Base-by-base conservation (phyloP, 2,888 invertebrate genomes). In the Endotricha flammealis region DNA sequence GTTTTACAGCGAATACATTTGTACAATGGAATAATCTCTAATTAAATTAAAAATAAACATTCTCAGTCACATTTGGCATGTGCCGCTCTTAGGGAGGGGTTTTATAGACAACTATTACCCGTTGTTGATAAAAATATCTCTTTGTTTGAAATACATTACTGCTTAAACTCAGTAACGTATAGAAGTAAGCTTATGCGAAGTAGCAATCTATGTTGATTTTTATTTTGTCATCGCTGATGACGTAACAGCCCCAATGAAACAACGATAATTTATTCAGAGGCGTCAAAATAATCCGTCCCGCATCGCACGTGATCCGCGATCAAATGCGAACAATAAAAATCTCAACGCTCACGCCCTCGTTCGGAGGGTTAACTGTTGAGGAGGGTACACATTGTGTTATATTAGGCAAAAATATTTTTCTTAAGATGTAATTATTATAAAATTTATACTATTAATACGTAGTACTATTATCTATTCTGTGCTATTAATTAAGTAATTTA, bases 301-400 rank as follows among this genome's bases (percentile, higher is more conserved):
- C 49, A 50, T 43, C 52, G 51, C 46, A 45, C 47, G 57, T 57
- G 63, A 60, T 57, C 56, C 53, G 58, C 56, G 62, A 66, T 69
- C 67, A 62, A 63, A 67, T 59, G 59, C 43, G 69, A 57, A 72
- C 68, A 80, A 79, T 76, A 68, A 71, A 76, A 80, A 80, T 79
- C 73, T 65, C 67, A 30, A 55, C 60, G 64, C 64, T 67, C 58
- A 43, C 53, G 34, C 53, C 48, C 54, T 50, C 45, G 24, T 34
- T 12, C 10, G 20, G 14, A 23, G 22, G 23, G 27, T 12, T 8
- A 8, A 31, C 10, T 12, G 29, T 35, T 23, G 10, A 27, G 27
- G 24, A 25, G 10, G 9, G 24, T 4, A 3, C 11, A 25, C 24
- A 25, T 25, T 25, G 24, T 25, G 11, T 17, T 5, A 17, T n/a